Base-by-base conservation (phyloP, 1,140 invertebrate species). In the Panagrolaimus sp. region DNA sequence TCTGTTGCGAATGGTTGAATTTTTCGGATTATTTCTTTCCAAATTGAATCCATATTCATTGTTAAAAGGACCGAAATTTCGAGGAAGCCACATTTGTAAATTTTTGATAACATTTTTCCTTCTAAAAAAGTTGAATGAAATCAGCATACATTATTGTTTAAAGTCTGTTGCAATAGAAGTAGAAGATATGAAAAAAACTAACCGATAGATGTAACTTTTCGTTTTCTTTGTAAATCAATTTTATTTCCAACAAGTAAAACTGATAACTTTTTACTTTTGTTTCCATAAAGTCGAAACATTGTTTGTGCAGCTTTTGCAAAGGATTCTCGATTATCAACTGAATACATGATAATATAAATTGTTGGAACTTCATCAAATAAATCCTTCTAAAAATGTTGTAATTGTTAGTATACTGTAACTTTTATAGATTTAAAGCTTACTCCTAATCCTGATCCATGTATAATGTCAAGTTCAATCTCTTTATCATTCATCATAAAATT, bases 41-140 rank as follows among this genome's bases (percentile, higher is more conserved):
- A 78, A 20, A 78, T 14, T 9, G 47, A 23, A 27, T 78, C 76
- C 42, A 78, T 63, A 66, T 78, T 80, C 65, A 78, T 70, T 7
- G 76, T 75, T 20, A 78, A 65, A n/a, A 78, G 38, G 5, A 78
- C 67, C 13, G 71, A 74, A 25, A 69, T 68, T 64, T 78, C 76
- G 13, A 80, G 64, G 63, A 78, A 78, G 13, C 68, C 47, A 43
- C 68, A 79, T 63, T 80, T 78, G 63, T 78, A 78, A 31, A 78
- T 80, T 69, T 78, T 78, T 14, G 76, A 31, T 20, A 78, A 63
- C 78, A 80, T 78, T 75, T 78, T 77, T 45, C 76, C 76, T 70
- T 78, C 76, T 78, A 46, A 45, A 78, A 75, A 4, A 16, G 11
- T 16, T 13, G 46, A 25, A 72, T 38, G 7, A 38, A 43, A 11